phyloP scores from a whole-genome alignment of 2,113 vertebrate species.

The Ammodytes dubius region DNA sequence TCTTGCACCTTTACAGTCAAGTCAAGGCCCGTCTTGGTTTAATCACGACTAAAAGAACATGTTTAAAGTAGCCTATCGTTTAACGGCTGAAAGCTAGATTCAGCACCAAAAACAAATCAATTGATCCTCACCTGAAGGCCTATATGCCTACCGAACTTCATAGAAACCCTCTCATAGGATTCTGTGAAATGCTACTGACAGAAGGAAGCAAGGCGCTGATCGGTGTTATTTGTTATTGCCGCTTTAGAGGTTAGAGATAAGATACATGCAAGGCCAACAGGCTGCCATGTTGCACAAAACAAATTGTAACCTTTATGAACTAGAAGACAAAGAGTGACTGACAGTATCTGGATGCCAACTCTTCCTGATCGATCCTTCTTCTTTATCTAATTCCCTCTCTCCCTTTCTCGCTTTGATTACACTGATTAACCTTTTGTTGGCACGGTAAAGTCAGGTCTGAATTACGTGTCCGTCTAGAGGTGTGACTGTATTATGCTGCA shows the following conservation, averaged over 20 bases:
- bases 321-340: neutral
- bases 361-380: neutral
- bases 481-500: neutral
- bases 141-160: neutral
- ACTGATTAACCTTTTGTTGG: neutral
- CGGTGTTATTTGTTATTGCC: constrained; percentile 15
- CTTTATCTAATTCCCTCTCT: constrained; percentile 10
- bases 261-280: neutral
- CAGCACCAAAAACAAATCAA: constrained; percentile 28
- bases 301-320: neutral
- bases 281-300: neutral
- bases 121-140: neutral
- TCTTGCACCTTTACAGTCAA: constrained; percentile 4
- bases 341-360: constrained; percentile 15
- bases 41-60: neutral
- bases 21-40: constrained; percentile 1
- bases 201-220: constrained; percentile 10
- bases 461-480: neutral
- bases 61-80: neutral
- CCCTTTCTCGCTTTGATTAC: neutral
- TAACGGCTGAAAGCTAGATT: constrained; percentile 6
- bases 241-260: constrained; percentile 6
- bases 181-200: constrained; percentile 14
- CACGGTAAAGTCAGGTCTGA: neutral
- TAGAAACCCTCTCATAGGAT: constrained; percentile 7